These are phyloP conservation scores for Busseola fusca DNA, from an alignment of 2,888 invertebrate species.

Conservation along the genomic window DNA sequence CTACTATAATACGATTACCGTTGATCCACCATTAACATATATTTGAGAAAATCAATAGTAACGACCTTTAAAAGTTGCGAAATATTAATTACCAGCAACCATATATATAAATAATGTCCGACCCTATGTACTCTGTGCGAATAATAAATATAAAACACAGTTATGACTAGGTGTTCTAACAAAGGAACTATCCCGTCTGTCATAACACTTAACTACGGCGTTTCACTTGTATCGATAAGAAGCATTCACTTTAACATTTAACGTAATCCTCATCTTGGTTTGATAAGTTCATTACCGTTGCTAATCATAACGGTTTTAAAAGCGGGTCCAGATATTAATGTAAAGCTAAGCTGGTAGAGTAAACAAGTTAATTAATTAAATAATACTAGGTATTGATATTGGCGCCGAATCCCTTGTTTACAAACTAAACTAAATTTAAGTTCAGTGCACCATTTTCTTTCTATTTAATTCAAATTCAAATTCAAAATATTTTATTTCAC, in stretches of 20 bases:
- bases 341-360: neutral
- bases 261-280: conserved; percentile 8
- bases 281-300: conserved; percentile 25
- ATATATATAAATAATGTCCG: conserved; percentile 4
- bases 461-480: too few species aligned
- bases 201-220: neutral
- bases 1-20: conserved; percentile 19
- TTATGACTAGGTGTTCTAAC: neutral
- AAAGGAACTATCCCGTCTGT: neutral
- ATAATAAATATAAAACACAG: neutral
- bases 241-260: conserved; percentile 7
- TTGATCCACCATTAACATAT: conserved; percentile 9
- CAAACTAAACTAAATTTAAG: too few species aligned
- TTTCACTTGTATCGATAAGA: conserved; percentile 1
- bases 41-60: conserved; percentile 24
- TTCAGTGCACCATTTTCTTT: too few species aligned
- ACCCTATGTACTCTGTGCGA: neutral
- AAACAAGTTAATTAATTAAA: conserved; percentile 7
- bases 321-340: neutral
- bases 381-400: neutral
- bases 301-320: conserved; percentile 10
- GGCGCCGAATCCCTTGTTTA: too few species aligned
- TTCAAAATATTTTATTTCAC: too few species aligned
- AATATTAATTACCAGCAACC: conserved; percentile 16
- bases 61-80: conserved; percentile 22